Evolutionary conservation across 2,888 invertebrate species (phyloP).

Genomic region (Nemotelus pantherinus): DNA sequence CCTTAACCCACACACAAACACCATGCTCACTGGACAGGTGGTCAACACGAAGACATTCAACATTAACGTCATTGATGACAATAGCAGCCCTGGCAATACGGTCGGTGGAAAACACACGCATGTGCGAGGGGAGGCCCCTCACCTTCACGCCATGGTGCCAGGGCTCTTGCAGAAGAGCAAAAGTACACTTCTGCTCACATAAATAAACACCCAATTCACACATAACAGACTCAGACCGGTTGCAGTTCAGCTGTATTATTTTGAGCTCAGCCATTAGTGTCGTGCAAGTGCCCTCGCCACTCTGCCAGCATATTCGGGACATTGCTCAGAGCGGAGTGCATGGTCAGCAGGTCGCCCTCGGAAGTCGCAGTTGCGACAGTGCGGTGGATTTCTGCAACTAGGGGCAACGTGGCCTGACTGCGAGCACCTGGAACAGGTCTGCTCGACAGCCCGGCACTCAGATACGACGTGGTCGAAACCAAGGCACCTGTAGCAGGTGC

Average conservation of each 20-base stretch:
- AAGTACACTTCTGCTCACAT: background rate
- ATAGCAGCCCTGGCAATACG: background rate
- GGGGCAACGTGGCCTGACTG: background rate
- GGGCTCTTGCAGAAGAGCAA: background rate
- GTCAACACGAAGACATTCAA: background rate
- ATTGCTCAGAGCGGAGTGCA: background rate
- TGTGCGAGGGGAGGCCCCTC: background rate
- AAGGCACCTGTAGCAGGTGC: constrained; percentile 1
- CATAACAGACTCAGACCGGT: background rate
- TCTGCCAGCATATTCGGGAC: background rate
- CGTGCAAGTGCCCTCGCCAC: background rate
- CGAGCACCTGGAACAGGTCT: background rate
- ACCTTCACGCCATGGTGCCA: background rate
- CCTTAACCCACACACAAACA: background rate
- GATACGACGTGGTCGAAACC: background rate
- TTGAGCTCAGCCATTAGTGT: background rate
- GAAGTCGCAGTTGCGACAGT: background rate
- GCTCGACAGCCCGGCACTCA: background rate
- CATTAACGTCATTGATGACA: background rate
- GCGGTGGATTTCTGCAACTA: background rate
- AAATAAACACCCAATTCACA: background rate
- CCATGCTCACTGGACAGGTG: background rate
- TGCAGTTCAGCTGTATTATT: too few relatives aligned
- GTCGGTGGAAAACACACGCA: background rate
- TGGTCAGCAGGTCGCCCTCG: background rate